A percentile compares a stretch with the other conserved stretches of the same genome.
phyloP scores from a whole-genome alignment of 2,888 invertebrate genomes.

The Epiperipatus broadwayi region DNA sequence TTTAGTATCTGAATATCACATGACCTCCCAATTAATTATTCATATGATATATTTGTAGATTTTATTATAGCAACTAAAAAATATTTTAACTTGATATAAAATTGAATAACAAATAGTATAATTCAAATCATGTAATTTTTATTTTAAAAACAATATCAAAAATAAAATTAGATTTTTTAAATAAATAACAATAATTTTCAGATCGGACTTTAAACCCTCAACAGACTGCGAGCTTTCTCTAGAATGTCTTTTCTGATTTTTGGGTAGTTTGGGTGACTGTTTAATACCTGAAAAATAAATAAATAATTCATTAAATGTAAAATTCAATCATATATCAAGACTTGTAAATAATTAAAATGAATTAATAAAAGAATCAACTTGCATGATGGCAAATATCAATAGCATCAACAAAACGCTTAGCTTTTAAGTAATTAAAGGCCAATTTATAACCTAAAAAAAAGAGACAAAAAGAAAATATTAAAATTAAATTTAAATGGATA shows the following conservation, averaged over 20 bases:
- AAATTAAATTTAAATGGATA: neutral
- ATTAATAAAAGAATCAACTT: slow-evolving; percentile 13
- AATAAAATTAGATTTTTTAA: no score
- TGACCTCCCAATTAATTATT: no score
- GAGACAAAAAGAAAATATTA: neutral
- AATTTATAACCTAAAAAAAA: slow-evolving; percentile 52
- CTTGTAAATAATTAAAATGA: neutral
- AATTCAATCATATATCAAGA: neutral
- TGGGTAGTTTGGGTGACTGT: slow-evolving; percentile 64
- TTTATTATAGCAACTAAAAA: no score
- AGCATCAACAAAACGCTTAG: slow-evolving; percentile 68
- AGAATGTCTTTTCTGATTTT: slow-evolving; percentile 78
- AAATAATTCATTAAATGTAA: slow-evolving; percentile 7
- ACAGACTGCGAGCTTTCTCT: slow-evolving; percentile 45
- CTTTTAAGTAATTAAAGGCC: slow-evolving; percentile 74
- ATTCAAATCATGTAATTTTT: no score
- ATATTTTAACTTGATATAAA: no score
- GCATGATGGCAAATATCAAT: slow-evolving; percentile 63
- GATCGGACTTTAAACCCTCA: slow-evolving; percentile 28
- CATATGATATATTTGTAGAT: no score
- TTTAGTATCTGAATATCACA: no score
- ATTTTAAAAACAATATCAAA: no score
- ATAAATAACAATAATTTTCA: no score
- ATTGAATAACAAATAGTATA: no score
- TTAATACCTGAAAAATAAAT: slow-evolving; percentile 43